Percentiles rank a stretch among this genome's conserved stretches.
Evolutionary conservation across 2,888 invertebrate species (phyloP).

Genomic region (Dione juno): DNA sequence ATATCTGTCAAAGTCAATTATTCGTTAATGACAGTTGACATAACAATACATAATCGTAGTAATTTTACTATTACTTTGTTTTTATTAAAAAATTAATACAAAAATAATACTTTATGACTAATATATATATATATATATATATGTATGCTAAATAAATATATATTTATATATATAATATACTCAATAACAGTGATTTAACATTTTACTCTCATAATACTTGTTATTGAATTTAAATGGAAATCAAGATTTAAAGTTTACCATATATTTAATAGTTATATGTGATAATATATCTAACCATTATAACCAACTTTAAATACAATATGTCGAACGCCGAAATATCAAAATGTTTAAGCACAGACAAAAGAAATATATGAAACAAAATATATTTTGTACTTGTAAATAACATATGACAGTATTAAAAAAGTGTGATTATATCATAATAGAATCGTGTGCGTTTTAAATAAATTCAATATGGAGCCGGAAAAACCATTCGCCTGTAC

Average conservation of each 20-base stretch:
- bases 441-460: neutral
- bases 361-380: neutral
- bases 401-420: neutral
- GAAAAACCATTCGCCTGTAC: constrained; percentile 89
- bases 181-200: neutral
- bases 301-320: neutral
- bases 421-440: neutral
- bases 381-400: too few relatives aligned
- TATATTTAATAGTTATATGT: neutral
- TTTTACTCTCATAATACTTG: neutral
- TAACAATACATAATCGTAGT: neutral
- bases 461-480: constrained; percentile 72
- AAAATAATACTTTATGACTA: neutral
- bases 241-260: neutral
- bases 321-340: neutral
- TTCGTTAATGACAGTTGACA: neutral
- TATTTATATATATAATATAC: neutral
- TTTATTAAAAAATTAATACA: neutral
- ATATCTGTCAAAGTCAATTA: constrained; percentile 5
- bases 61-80: neutral
- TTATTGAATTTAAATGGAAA: neutral
- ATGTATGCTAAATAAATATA: too few relatives aligned
- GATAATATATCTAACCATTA: neutral
- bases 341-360: neutral
- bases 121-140: neutral